phyloP scores from a whole-genome alignment of 2,888 invertebrate species.

The Macrophya annulata region DNA sequence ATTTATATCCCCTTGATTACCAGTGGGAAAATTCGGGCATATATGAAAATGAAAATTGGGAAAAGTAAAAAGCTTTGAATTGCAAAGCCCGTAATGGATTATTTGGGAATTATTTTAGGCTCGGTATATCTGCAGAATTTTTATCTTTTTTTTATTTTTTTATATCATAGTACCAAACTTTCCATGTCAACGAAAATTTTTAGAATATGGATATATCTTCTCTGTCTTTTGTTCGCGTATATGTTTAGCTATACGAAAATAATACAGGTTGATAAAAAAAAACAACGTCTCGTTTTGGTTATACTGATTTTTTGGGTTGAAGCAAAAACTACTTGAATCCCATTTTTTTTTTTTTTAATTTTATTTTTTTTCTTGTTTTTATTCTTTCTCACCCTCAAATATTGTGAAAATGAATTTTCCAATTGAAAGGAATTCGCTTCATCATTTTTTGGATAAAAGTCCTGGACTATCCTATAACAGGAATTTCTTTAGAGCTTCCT shows the following conservation, averaged over 20 bases:
- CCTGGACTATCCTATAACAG: background rate
- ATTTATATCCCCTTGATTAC: background rate
- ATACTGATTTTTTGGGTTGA: background rate
- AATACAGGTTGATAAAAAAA: background rate
- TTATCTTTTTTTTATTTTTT: background rate
- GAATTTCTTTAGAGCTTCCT: background rate
- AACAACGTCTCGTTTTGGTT: background rate
- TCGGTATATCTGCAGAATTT: background rate
- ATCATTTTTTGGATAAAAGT: slow-evolving; percentile 5
- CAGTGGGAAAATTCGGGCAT: background rate
- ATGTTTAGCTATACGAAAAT: background rate
- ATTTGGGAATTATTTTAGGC: background rate
- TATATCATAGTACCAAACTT: background rate
- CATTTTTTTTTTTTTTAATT: background rate
- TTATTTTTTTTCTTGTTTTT: slow-evolving; percentile 6
- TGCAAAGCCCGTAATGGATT: background rate
- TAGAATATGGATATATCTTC: background rate
- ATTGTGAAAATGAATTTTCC: background rate
- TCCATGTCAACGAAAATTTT: background rate
- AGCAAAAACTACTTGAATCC: slow-evolving; percentile 21
- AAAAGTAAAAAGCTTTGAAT: slow-evolving; percentile 3
- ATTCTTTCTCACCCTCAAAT: background rate
- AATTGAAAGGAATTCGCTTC: slow-evolving; percentile 14
- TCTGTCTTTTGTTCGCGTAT: background rate
- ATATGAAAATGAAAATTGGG: background rate